Evolutionary conservation across 2,888 invertebrate species (phyloP).

Genomic region (Pammene aurita): DNA sequence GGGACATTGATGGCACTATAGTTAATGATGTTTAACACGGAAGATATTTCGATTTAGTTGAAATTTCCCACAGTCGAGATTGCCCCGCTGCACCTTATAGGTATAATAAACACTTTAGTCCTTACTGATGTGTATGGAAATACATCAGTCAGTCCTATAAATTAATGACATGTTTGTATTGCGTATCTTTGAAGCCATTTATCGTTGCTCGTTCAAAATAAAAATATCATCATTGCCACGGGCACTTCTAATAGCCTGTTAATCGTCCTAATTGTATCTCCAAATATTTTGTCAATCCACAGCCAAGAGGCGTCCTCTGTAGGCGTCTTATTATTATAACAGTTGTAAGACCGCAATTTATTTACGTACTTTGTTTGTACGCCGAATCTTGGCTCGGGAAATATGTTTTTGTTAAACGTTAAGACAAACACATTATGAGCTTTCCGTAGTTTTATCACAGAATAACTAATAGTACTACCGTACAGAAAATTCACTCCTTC

Average conservation of each 20-base stretch:
- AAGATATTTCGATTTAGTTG: too few relatives aligned
- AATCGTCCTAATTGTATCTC: not conserved
- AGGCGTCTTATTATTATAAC: slow-evolving; percentile 4
- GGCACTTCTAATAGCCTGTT: slow-evolving; percentile 1
- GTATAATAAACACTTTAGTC: too few relatives aligned
- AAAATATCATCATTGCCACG: slow-evolving; percentile 16
- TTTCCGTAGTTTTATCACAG: too few relatives aligned
- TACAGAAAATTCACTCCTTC: too few relatives aligned
- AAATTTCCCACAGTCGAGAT: too few relatives aligned
- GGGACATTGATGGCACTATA: too few relatives aligned
- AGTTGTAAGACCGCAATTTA: not conserved
- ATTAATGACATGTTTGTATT: not conserved
- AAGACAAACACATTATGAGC: slow-evolving; percentile 2
- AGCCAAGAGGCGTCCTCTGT: not conserved
- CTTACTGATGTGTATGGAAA: too few relatives aligned
- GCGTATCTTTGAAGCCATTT: not conserved
- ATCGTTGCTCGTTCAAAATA: not conserved
- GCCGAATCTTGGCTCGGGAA: not conserved
- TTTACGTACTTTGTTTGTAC: slow-evolving; percentile 5
- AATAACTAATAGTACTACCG: too few relatives aligned
- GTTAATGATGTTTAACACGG: too few relatives aligned
- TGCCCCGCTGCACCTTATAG: too few relatives aligned
- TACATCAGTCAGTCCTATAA: too few relatives aligned
- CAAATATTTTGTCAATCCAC: not conserved
- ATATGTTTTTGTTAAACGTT: not conserved